Percentiles rank a stretch among this genome's conserved stretches.
phyloP scores from a whole-genome alignment of 1,140 invertebrate species.

The Bombus affinis region DNA sequence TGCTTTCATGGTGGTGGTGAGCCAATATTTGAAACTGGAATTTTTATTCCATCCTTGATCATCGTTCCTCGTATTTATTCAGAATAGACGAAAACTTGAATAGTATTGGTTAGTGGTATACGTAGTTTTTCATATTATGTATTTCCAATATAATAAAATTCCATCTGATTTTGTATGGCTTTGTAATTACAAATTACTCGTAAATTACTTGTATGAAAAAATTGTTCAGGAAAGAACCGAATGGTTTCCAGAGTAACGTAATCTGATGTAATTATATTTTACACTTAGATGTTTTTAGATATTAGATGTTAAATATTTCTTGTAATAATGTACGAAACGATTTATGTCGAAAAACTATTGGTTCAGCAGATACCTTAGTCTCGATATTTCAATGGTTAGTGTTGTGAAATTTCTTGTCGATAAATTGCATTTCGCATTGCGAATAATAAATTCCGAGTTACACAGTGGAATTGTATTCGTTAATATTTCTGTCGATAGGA shows the following conservation, averaged over 20 bases:
- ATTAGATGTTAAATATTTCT: too few species aligned
- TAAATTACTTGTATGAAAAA: background rate
- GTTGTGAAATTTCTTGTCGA: background rate
- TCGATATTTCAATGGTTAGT: background rate
- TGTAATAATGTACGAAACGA: too few species aligned
- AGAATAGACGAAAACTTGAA: background rate
- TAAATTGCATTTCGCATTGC: background rate
- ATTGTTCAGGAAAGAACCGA: background rate
- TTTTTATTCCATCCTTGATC: background rate
- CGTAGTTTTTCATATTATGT: background rate
- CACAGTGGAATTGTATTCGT: background rate
- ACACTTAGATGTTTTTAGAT: too few species aligned
- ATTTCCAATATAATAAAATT: too few species aligned
- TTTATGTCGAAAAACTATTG: too few species aligned
- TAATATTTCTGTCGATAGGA: background rate
- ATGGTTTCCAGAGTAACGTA: background rate
- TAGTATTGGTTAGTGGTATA: background rate
- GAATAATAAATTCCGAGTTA: background rate
- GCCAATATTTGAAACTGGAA: slow-evolving; percentile 11
- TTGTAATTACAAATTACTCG: too few species aligned
- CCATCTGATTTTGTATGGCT: too few species aligned
- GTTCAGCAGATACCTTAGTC: background rate
- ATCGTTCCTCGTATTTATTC: background rate
- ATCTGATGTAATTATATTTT: too few species aligned
- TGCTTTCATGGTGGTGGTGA: background rate